Base-by-base conservation (phyloP, 2,113 vertebrate genomes). In the Myrmecobius fasciatus region DNA sequence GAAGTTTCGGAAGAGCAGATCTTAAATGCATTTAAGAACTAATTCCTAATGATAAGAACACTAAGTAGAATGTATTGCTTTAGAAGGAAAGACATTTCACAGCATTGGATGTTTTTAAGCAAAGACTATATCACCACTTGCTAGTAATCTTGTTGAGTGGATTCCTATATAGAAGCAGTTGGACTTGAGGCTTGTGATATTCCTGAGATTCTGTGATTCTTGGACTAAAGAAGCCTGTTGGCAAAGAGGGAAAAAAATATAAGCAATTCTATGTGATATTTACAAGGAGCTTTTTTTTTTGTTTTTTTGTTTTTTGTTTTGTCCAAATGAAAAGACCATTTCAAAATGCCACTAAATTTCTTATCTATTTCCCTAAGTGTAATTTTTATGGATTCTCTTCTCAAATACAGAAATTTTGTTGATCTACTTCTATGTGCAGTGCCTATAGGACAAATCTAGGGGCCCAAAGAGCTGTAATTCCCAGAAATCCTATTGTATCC, bases 281-380 rank as follows among this genome's bases (percentile, higher is more conserved):
- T 67, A 67, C 31, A 67, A 67, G 2, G n/a, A n/a, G n/a, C n/a
- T n/a, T n/a, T n/a, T n/a, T n/a, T n/a, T n/a, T n/a, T n/a, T n/a
- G n/a, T n/a, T n/a, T n/a, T n/a, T n/a, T n/a, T n/a, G n/a, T n/a
- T n/a, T n/a, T n/a, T n/a, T n/a, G n/a, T n/a, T n/a, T n/a, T 97
- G 97, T 98, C 94, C 97, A 92, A 91, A 12, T 91, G 25, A 91
- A 52, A 91, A 92, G 67, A 98, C 94, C 93, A 97, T 93, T 95
- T 97, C 91, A 95, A 96, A 96, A 97, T 97, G 92, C 75, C 28
- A 97, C 93, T 95, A 93, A 98, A 91, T 49, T 96, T 95, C 95
- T 97, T 95, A 98, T 98, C 92, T 96, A 98, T 98, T 98, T 98
- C 97, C 97, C 97, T 97, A 96, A 94, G n/a, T 96, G 97, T 96